Evolutionary conservation across 2,797 vertebrate genomes (phyloP).

Genomic region (Sardinella longiceps): DNA sequence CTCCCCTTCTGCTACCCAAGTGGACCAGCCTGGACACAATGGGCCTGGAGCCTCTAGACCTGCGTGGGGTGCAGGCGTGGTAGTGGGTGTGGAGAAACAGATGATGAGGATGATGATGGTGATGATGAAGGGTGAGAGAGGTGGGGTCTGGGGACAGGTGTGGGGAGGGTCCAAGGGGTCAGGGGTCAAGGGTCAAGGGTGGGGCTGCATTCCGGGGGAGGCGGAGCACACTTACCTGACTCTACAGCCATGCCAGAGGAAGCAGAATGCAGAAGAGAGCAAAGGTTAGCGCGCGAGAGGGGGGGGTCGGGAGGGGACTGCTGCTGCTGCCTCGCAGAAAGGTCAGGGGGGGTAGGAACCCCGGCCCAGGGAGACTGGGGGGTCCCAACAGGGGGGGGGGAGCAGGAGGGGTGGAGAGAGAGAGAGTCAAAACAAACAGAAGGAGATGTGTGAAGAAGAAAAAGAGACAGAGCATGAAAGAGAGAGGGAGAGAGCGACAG

Average conservation of each 20-base stretch:
- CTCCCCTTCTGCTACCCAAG: not conserved
- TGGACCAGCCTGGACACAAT: not conserved
- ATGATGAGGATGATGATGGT: constrained; percentile 1
- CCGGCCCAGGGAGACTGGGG: constrained; percentile 69
- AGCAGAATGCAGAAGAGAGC: constrained; percentile 99
- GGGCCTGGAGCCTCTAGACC: constrained; percentile 23
- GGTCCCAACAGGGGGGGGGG: constrained; percentile 52
- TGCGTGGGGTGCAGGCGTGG: not conserved
- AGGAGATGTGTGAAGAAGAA: constrained; percentile 26
- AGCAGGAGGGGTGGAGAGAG: constrained; percentile 56
- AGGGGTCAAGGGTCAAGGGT: constrained; percentile 47
- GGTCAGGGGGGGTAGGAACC: constrained; percentile 83
- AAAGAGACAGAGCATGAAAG: not conserved
- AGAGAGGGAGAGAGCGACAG: constrained; percentile 6
- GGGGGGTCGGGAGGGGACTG: constrained; percentile 80
- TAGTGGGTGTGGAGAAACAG: not conserved
- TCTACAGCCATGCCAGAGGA: constrained; percentile 97
- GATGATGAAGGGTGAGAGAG: not conserved
- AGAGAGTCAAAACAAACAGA: constrained; percentile 55
- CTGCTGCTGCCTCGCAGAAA: constrained; percentile 97
- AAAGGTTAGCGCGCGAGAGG: constrained; percentile 96
- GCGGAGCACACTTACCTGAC: constrained; percentile 96
- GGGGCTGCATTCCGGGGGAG: constrained; percentile 70
- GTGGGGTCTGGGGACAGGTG: constrained; percentile 13
- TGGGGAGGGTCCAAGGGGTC: constrained; percentile 1